phyloP scores from a whole-genome alignment of 2,797 vertebrate genomes.

The Crax fasciolata region DNA sequence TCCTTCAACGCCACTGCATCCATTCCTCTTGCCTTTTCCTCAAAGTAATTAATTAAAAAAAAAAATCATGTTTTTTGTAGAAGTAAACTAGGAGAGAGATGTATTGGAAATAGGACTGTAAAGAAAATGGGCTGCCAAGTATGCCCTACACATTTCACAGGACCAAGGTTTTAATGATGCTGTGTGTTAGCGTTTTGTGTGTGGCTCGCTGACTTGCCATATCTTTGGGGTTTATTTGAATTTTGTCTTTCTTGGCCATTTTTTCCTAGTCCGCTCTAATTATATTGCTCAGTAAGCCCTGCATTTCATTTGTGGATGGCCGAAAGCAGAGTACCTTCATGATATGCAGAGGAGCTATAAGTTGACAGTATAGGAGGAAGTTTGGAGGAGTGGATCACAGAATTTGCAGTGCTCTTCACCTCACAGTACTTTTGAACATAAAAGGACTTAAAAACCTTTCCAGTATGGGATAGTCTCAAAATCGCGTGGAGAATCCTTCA shows the following conservation, averaged over 20 bases:
- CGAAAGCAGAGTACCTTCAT: not conserved
- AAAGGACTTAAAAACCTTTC: not conserved
- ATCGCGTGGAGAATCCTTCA: not conserved
- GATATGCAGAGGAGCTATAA: not conserved
- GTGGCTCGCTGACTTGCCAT: not conserved
- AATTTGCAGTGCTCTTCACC: not conserved
- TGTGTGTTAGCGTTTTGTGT: not conserved
- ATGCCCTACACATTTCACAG: not conserved
- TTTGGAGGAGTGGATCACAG: not conserved
- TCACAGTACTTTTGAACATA: not conserved
- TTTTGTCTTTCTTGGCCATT: not conserved
- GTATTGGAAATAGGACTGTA: not conserved
- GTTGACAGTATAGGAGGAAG: not conserved
- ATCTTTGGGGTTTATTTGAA: not conserved
- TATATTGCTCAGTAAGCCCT: not conserved
- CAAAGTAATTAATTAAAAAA: not conserved
- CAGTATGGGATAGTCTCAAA: not conserved
- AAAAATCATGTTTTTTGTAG: not conserved
- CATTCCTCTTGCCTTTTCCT: slow-evolving; percentile 2
- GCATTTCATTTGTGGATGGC: not conserved
- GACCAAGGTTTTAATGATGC: not conserved
- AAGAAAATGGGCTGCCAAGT: not conserved
- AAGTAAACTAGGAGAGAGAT: slow-evolving; percentile 2
- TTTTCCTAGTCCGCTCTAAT: not conserved
- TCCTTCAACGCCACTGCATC: not conserved